These are phyloP conservation scores for Frankliniella fusca DNA, from an alignment of 2,888 invertebrate genomes.

Conservation along the genomic window DNA sequence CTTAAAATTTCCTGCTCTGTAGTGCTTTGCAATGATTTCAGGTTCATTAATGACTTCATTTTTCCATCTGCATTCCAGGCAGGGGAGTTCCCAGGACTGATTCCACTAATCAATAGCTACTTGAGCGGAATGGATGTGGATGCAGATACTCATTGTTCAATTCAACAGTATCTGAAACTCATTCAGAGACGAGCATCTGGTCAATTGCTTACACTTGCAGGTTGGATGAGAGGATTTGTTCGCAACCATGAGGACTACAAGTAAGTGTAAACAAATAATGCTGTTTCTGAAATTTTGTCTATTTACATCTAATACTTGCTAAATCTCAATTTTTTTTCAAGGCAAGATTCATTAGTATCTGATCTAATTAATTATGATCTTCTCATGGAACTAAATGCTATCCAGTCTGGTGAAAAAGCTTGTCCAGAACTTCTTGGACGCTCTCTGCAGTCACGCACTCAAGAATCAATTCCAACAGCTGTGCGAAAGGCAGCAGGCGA, in stretches of 20 bases:
- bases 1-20: not conserved
- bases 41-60: not conserved
- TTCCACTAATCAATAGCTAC: conserved; percentile 91
- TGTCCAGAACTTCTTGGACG: conserved; percentile 75
- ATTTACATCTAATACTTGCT: conserved; percentile 21
- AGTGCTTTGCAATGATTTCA: not conserved
- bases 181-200: conserved; percentile 85
- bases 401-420: conserved; percentile 65
- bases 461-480: conserved; percentile 78
- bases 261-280: conserved; percentile 51
- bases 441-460: conserved; percentile 65
- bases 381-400: conserved; percentile 66
- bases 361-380: conserved; percentile 90
- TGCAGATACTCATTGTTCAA: conserved; percentile 95
- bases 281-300: not conserved
- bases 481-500: conserved; percentile 46
- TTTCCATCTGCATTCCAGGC: conserved; percentile 52
- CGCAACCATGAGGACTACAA: conserved; percentile 82
- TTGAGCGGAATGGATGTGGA: conserved; percentile 94
- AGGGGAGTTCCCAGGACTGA: conserved; percentile 88
- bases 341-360: conserved; percentile 82
- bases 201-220: conserved; percentile 86
- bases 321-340: conserved; percentile 29
- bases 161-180: conserved; percentile 91
- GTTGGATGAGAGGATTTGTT: conserved; percentile 91